Conservation (phyloP, 2,888 invertebrate species). For the Drosophila dives region DNA sequence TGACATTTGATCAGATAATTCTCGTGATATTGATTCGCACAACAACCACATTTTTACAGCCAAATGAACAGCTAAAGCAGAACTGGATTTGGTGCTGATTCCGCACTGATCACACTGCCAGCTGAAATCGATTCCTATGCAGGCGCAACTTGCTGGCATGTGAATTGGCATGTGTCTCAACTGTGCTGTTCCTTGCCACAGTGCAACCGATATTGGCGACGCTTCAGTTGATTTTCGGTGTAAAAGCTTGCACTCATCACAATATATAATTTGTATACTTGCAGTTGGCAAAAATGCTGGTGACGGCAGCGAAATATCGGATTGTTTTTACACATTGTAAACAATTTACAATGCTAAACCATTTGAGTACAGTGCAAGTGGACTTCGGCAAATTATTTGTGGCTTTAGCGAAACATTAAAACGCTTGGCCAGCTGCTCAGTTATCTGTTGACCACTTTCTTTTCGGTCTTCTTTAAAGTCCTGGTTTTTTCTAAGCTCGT, state of each 20-base stretch:
- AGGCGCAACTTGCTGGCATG: constrained; percentile 34
- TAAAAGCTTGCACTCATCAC: constrained; percentile 45
- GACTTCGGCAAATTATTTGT: constrained; percentile 32
- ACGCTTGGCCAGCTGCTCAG: constrained; percentile 11
- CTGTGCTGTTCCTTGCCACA: constrained; percentile 34
- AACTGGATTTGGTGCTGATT: constrained; percentile 39
- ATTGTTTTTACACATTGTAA: constrained; percentile 23
- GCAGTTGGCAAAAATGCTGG: constrained; percentile 40
- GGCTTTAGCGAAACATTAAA: constrained; percentile 21
- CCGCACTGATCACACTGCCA: constrained; percentile 60
- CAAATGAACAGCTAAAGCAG: constrained; percentile 47
- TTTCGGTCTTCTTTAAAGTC: constrained; percentile 26
- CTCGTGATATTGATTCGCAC: constrained; percentile 43
- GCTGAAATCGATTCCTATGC: constrained; percentile 40
- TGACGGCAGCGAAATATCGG: constrained; percentile 21
- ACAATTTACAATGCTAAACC: constrained; percentile 43
- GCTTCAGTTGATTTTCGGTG: constrained; percentile 35
- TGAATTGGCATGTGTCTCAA: constrained; percentile 33
- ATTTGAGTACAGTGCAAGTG: constrained; percentile 23
- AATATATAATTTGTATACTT: constrained; percentile 29
- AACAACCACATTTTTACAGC: constrained; percentile 33
- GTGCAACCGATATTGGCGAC: constrained; percentile 44
- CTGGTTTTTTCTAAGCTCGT: constrained; percentile 8
- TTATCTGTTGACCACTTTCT: constrained; percentile 25
- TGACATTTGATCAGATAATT: constrained; percentile 51